Percentiles rank a stretch among this genome's conserved stretches.
These are phyloP conservation scores for Apogon talboti DNA, from an alignment of 2,797 vertebrate species.

Conservation along the genomic window DNA sequence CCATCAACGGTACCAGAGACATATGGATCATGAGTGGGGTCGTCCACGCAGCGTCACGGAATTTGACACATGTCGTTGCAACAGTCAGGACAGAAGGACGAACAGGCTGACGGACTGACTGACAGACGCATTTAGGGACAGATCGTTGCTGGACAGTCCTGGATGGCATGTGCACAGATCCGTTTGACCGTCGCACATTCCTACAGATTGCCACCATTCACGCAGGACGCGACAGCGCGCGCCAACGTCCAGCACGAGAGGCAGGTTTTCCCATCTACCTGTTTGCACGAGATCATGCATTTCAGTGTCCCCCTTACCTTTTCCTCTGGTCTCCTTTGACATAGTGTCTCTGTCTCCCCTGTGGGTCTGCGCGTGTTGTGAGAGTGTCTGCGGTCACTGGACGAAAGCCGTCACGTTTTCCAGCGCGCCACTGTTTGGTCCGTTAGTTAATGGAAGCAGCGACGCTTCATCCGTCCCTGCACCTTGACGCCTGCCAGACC, in stretches of 20 bases:
- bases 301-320: constrained; percentile 69
- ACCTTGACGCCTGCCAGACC: constrained; percentile 61
- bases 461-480: constrained; percentile 57
- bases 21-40: background rate
- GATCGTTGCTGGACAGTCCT: background rate
- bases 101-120: background rate
- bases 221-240: constrained; percentile 40
- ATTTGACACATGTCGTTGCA: constrained; percentile 8
- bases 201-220: constrained; percentile 62
- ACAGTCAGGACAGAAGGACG: constrained; percentile 10
- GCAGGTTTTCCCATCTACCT: constrained; percentile 63
- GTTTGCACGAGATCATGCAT: constrained; percentile 53
- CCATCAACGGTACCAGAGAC: constrained; percentile 16
- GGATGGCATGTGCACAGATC: constrained; percentile 1
- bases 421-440: constrained; percentile 33
- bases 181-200: constrained; percentile 72
- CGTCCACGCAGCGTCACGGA: constrained; percentile 41
- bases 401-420: constrained; percentile 42
- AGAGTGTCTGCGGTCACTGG: constrained; percentile 32
- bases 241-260: constrained; percentile 37
- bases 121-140: background rate
- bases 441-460: constrained; percentile 59
- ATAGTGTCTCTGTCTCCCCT: constrained; percentile 69
- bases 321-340: constrained; percentile 81
- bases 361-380: constrained; percentile 12